Evolutionary conservation across 2,888 invertebrate genomes (phyloP), one percentile per base, ranked within the genome.

Genomic region (Melieria omissa): DNA sequence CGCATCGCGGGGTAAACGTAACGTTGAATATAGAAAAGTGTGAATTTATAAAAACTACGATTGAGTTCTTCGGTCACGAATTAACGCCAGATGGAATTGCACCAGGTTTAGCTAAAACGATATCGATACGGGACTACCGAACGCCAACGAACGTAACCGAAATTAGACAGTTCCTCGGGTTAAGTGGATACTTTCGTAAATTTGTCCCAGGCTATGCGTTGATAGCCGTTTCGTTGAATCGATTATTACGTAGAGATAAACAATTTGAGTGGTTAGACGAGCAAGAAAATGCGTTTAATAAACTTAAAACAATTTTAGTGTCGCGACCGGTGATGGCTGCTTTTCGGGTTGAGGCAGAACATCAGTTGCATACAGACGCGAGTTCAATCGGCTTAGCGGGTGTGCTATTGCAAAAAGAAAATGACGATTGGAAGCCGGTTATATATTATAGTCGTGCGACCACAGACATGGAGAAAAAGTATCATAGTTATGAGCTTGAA

Each of bases 41-140:
- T n/a, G n/a, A n/a, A n/a, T n/a, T n/a, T n/a, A n/a, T n/a, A n/a
- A n/a, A n/a, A n/a, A n/a, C 16, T 16, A 16, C 16, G 16, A 16
- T 16, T 16, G 16, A 16, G 16, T 16, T 16, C 2, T 2, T 16
- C 16, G 16, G 16, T 16, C 16, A 16, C 16, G 16, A 16, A 41
- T 29, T 69, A 45, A 69, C 72, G 5, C 64, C 72, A 5, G 55
- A 64, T 44, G 73, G 70, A 5, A 73, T 73, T n/a, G 61, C 41
- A 10, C 63, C 66, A 9, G 66, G 70, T 4, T 8, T 7, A 49
- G 44, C 60, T 6, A 73, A 70, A 63, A 66, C 66, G 3, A 6
- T 41, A 8, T 64, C 70, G 0, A 66, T 73, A 16, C 16, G 8
- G 4, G n/a, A 71, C 29, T 71, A 66, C 55, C 5, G 5, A 45